These are phyloP conservation scores for Plotosus lineatus DNA, from an alignment of 2,113 vertebrate genomes.

Conservation along the genomic window DNA sequence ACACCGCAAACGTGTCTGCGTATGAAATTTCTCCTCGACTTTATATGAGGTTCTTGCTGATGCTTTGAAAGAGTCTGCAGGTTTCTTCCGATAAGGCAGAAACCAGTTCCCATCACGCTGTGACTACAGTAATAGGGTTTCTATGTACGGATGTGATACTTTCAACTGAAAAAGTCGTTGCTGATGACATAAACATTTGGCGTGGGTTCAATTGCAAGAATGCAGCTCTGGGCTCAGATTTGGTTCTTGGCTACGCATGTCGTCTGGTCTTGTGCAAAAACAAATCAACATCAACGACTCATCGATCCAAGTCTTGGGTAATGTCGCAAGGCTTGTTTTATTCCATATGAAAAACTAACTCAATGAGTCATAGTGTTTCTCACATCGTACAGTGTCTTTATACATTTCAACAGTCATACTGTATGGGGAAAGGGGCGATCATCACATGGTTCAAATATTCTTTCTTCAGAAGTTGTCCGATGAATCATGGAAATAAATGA, in stretches of 20 bases:
- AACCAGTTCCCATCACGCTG: not conserved
- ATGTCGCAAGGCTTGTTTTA: not conserved
- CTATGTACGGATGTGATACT: not conserved
- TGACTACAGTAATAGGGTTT: conserved; percentile 1
- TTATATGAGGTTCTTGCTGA: not conserved
- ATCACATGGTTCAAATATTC: not conserved
- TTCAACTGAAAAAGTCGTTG: not conserved
- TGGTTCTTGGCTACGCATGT: conserved; percentile 6
- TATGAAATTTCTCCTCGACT: not conserved
- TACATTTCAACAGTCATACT: not conserved
- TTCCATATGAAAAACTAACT: not conserved
- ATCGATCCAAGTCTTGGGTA: not conserved
- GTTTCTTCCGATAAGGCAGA: not conserved
- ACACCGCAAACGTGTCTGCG: not conserved
- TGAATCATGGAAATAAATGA: not conserved
- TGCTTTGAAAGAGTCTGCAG: not conserved
- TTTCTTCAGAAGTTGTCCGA: not conserved
- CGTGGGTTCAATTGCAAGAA: conserved; percentile 13
- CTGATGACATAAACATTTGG: conserved; percentile 23
- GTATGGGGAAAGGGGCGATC: not conserved
- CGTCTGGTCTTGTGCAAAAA: conserved; percentile 31
- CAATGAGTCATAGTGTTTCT: not conserved
- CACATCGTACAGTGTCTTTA: not conserved
- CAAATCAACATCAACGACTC: conserved; percentile 10
- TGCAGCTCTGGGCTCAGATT: not conserved